Percentiles rank a stretch among this genome's conserved stretches.
These are phyloP conservation scores for Drosophila willistoni DNA, from an alignment of 1,140 invertebrate genomes.

Conservation along the genomic window DNA sequence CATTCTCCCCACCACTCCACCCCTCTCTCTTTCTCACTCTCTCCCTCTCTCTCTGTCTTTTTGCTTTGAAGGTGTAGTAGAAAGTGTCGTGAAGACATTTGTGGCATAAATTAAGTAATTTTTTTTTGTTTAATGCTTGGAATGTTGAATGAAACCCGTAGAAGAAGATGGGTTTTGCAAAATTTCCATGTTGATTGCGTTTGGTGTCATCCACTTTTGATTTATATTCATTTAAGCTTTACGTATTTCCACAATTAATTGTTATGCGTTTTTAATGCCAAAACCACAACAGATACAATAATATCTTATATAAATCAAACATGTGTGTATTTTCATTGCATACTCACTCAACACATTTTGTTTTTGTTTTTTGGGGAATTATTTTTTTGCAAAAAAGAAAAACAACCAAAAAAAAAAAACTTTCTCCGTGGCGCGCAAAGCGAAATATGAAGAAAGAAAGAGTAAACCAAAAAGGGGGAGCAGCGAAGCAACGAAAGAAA, in stretches of 20 bases:
- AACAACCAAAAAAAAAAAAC: conserved; percentile 55
- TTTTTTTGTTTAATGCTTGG: conserved; percentile 33
- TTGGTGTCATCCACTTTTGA: conserved; percentile 56
- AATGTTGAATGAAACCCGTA: conserved; percentile 18
- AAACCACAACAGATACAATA: conserved; percentile 31
- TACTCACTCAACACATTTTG: conserved; percentile 64
- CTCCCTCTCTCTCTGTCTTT: neutral
- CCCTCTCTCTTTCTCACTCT: conserved; percentile 10
- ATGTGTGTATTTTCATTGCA: conserved; percentile 55
- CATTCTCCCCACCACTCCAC: no score
- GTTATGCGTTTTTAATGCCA: conserved; percentile 74
- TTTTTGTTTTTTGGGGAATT: conserved; percentile 54
- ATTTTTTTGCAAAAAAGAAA: conserved; percentile 63
- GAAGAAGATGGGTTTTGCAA: conserved; percentile 26
- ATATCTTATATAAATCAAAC: conserved; percentile 67
- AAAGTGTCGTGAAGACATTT: conserved; percentile 70
- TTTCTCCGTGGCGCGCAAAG: conserved; percentile 67
- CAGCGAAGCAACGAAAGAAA: conserved; percentile 6
- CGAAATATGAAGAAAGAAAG: conserved; percentile 54
- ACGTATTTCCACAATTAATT: conserved; percentile 57
- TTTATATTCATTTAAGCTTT: conserved; percentile 60
- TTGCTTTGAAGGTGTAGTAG: conserved; percentile 51
- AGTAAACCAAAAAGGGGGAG: conserved; percentile 16
- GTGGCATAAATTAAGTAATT: conserved; percentile 74
- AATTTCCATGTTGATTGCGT: conserved; percentile 24